Evolutionary conservation across 2,797 vertebrate genomes (phyloP), one percentile per base, ranked within the genome.

Genomic region (Etheostoma perlongum): DNA sequence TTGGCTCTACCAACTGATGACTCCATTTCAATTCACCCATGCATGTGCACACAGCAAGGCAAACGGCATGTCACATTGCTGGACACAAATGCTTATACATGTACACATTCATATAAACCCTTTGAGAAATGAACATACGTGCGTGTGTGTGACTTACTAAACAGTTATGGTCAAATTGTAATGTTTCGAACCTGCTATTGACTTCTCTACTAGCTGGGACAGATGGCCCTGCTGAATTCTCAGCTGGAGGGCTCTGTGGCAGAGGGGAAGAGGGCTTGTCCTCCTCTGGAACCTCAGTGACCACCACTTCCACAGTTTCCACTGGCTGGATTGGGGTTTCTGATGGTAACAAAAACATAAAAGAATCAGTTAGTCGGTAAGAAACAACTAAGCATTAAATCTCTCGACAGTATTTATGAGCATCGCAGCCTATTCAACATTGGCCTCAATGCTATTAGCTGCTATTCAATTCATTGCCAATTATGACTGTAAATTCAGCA

Each of bases 151-250:
- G 2, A 15, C 8, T 44, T 44, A 4, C 14, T 44, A 44, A 66
- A 76, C 33, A 64, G 69, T 30, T 36, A 33, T 66, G 40, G 57
- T 19, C 25, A 6, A 85, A 69, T 68, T 79, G 81, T 59, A 74
- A 73, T 64, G 78, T 40, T 79, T 83, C 97, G 93, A 78, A 99
- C 98, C 98, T 98, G 96, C 94, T 96, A 96, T 95, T 96, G 91
- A 96, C 96, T 95, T 96, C 96, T 86, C 95, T 94, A 63, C 94
- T 96, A 61, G 95, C 93, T 33, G 96, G 95, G 91, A 95, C 92
- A 78, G 95, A 95, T 93, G 95, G 93, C 91, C 91, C 93, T 46
- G 90, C 87, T 71, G 96, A 94, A 84, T 95, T 96, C 47, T 53
- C 95, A 90, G 84, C 89, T 92, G 65, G 95, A 94, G 83, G 93